Percentiles rank a stretch among this genome's conserved stretches.
Conservation (phyloP, 2,888 invertebrate genomes). For the Cephalotes varians region DNA sequence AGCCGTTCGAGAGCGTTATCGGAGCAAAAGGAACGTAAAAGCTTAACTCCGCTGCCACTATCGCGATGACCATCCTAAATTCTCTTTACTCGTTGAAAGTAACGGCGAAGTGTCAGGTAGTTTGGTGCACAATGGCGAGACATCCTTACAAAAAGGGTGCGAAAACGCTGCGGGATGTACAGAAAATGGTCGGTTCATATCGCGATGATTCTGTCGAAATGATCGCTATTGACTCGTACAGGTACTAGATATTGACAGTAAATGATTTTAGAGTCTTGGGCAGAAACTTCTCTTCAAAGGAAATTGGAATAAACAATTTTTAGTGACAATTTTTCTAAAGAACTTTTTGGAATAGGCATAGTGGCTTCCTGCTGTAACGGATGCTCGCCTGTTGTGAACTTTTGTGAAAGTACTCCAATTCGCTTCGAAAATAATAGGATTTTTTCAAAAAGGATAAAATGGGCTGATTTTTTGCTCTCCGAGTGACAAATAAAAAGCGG, state of each 20-base stretch:
- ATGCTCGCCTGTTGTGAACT: neutral
- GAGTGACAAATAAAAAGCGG: too few relatives aligned
- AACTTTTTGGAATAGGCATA: neutral
- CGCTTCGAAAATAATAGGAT: neutral
- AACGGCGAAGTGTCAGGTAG: slow-evolving; percentile 58
- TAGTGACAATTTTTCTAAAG: neutral
- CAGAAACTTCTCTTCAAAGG: neutral
- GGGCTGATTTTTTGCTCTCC: too few relatives aligned
- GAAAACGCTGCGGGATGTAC: slow-evolving; percentile 53
- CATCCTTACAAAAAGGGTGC: slow-evolving; percentile 42
- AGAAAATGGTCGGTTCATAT: slow-evolving; percentile 55
- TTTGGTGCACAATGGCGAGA: slow-evolving; percentile 63
- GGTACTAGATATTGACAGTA: slow-evolving; percentile 38
- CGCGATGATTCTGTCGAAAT: slow-evolving; percentile 52
- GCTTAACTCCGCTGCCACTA: neutral
- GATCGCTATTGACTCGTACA: slow-evolving; percentile 29
- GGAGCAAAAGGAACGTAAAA: slow-evolving; percentile 29
- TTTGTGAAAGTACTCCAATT: neutral
- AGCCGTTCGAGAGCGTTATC: slow-evolving; percentile 39
- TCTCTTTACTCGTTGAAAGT: slow-evolving; percentile 54
- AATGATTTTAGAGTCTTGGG: neutral
- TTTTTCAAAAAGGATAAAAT: neutral
- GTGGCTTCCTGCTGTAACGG: neutral
- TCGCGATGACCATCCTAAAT: slow-evolving; percentile 36
- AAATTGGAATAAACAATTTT: neutral